Evolutionary conservation across 2,888 invertebrate genomes (phyloP), one percentile per base, ranked within the genome.

Genomic region (Brachyptera putata): DNA sequence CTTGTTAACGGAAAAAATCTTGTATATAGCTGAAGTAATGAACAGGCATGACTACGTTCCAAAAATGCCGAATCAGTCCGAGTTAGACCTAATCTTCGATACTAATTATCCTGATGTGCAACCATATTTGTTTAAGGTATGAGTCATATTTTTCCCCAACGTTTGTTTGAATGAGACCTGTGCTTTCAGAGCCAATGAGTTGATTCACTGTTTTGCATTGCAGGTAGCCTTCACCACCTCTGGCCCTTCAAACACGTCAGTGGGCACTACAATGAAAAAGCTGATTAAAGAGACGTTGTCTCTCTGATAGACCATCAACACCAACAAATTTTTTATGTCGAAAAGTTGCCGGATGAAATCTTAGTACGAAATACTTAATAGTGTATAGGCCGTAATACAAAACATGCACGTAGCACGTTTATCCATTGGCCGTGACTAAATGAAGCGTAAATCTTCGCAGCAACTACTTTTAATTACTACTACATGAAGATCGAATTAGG

Each of bases 31-130:
- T 0, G 94, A 96, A 76, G 87, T 93, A 56, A 94, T 98, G 84
- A 97, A 97, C 75, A 83, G 91, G 65, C 91, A 95, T 73, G 95
- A 97, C 72, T 99, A 96, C 78, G 84, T 96, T 66, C 98, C 98
- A 18, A 94, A 95, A 77, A 93, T 95, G 84, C 96, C 96, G 65
- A 89, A 86, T 73, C 90, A 91, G 73, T 88, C 88, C 18, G 95
- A 98, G 74, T 80, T 97, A 64, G 94, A 95, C 74, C 82, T 92
- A 65, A 88, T 98, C 67, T 99, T 97, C 75, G 97, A 99, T 75
- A 95, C 94, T 16, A 84, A 89, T 30, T 95, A 89, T 77, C 78
- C 85, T 1, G 97, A 98, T 75, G 89, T 97, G 57, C 97, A 98
- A 76, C 98, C 99, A 57, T 99, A 97, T 77, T 80, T 97, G 67